A percentile compares a stretch with the other conserved stretches of the same genome.
phyloP scores from a whole-genome alignment of 2,797 vertebrate species.

The Mus spretus region DNA sequence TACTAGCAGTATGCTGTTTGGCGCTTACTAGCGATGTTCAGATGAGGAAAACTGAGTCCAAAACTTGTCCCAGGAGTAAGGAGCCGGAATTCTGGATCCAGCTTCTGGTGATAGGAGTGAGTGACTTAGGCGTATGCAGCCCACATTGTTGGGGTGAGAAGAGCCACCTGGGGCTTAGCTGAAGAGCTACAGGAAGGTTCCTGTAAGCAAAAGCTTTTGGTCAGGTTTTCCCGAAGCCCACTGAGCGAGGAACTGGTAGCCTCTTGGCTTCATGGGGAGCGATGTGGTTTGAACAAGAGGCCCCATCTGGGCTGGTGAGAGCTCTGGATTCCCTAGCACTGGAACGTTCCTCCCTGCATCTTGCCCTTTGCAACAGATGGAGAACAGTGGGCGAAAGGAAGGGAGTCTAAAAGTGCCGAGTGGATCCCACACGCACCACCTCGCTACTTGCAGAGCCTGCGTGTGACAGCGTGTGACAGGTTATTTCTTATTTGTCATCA shows the following conservation, averaged over 20 bases:
- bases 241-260: background rate
- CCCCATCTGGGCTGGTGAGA: constrained; percentile 37
- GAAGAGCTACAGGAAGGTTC: background rate
- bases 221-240: constrained; percentile 32
- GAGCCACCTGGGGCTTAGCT: background rate
- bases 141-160: background rate
- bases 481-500: constrained; percentile 78
- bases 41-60: constrained; percentile 64
- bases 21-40: constrained; percentile 44
- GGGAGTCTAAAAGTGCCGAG: constrained; percentile 78
- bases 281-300: background rate
- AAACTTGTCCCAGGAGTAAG: background rate
- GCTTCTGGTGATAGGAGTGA: background rate
- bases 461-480: constrained; percentile 79
- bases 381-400: constrained; percentile 87
- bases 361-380: constrained; percentile 87
- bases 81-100: background rate
- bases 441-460: constrained; percentile 75
- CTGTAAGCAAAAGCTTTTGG: constrained; percentile 12
- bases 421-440: constrained; percentile 73
- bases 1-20: background rate
- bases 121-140: background rate
- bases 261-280: background rate
- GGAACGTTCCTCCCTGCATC: constrained; percentile 45
- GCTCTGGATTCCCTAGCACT: constrained; percentile 66